Evolutionary conservation across 2,797 vertebrate species (phyloP).

Genomic region (Pampus argenteus): DNA sequence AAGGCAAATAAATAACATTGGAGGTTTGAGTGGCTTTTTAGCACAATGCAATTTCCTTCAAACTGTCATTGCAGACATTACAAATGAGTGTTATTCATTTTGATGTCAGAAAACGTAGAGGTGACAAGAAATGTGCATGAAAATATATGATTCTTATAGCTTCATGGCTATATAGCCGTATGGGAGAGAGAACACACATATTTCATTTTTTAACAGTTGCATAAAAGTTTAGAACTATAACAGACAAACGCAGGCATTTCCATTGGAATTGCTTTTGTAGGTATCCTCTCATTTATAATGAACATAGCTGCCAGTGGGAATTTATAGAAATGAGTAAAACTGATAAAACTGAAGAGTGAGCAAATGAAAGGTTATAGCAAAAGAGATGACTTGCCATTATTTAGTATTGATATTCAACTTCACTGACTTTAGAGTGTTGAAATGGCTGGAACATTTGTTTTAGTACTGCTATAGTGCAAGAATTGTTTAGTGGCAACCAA

Average conservation of each 20-base stretch:
- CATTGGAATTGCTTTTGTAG: conserved; percentile 1
- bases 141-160: conserved; percentile 49
- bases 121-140: conserved; percentile 26
- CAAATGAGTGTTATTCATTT: conserved; percentile 63
- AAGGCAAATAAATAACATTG: conserved; percentile 38
- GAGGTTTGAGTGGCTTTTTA: conserved; percentile 53
- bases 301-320: conserved; percentile 6
- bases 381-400: conserved; percentile 4
- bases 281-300: conserved; percentile 25
- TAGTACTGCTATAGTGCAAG: background rate
- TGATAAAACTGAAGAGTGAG: conserved; percentile 6
- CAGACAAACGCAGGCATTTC: background rate
- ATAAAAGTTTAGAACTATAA: background rate
- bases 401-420: conserved; percentile 18
- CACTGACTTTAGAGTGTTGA: conserved; percentile 23
- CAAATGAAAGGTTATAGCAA: conserved; percentile 21
- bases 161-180: conserved; percentile 10
- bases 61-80: conserved; percentile 58
- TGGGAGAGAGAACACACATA: conserved; percentile 12
- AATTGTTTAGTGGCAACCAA: conserved; percentile 28
- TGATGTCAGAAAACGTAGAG: conserved; percentile 56
- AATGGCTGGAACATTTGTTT: conserved; percentile 24
- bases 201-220: background rate
- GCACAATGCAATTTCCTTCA: conserved; percentile 69
- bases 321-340: background rate